A percentile compares a stretch with the other conserved stretches of the same genome.
phyloP scores from a whole-genome alignment of 2,113 vertebrate species.

The Aplodontia rufa region DNA sequence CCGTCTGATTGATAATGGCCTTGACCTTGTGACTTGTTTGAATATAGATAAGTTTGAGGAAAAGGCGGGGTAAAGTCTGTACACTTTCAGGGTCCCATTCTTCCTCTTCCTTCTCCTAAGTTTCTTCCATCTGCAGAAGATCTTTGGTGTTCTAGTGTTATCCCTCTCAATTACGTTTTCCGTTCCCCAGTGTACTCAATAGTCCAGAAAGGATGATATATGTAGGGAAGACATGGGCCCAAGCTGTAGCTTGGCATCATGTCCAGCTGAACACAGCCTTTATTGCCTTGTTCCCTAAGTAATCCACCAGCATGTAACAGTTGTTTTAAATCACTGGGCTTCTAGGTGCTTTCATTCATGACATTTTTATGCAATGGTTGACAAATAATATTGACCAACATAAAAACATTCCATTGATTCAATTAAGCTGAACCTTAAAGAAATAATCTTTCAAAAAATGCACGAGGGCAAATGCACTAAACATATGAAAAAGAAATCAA shows the following conservation, averaged over 20 bases:
- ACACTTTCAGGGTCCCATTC: too few relatives aligned
- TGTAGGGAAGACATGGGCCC: rapidly evolving
- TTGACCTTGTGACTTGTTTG: neutral
- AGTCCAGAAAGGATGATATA: neutral
- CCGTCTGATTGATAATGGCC: rapidly evolving
- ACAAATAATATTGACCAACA: neutral
- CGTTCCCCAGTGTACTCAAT: neutral
- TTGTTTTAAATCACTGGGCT: neutral
- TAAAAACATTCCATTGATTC: neutral
- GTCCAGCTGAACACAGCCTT: neutral
- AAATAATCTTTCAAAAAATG: neutral
- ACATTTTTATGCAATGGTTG: neutral
- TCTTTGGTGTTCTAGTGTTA: neutral
- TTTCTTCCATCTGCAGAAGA: neutral
- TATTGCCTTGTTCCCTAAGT: neutral
- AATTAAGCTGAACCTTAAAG: neutral
- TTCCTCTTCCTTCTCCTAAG: neutral
- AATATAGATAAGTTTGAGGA: neutral
- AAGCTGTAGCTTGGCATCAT: neutral
- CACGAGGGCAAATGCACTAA: neutral
- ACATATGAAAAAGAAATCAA: neutral
- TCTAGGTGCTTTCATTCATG: neutral
- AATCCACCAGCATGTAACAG: neutral
- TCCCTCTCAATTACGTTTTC: neutral
- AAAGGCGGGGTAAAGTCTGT: neutral